Percentiles rank a stretch among this genome's conserved stretches.
Conservation (phyloP, 2,113 vertebrate genomes). For the Thermophis baileyi region DNA sequence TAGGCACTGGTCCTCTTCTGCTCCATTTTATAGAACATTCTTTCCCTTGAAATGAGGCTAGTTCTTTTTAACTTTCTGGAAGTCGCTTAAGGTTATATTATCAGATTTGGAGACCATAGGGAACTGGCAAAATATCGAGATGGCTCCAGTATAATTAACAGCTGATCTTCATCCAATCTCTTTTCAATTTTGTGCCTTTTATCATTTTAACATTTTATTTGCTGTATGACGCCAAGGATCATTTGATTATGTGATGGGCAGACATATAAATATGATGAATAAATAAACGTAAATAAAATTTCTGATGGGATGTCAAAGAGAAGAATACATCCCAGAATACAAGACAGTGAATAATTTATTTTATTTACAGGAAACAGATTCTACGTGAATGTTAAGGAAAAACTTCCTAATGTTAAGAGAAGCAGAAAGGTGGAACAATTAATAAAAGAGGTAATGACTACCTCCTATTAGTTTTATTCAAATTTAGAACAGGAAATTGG, state of each 20-base stretch:
- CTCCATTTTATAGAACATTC: not conserved
- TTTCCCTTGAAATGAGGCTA: not conserved
- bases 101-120: not conserved
- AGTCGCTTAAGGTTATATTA: not conserved
- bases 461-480: not conserved
- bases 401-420: not conserved
- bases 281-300: not conserved
- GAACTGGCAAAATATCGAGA: not conserved
- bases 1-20: not conserved
- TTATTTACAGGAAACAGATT: not conserved
- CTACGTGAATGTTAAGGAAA: not conserved
- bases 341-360: not conserved
- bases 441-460: not conserved
- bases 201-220: not conserved
- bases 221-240: not conserved
- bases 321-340: not conserved
- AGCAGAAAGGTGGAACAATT: not conserved
- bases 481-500: not conserved
- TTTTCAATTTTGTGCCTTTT: not conserved
- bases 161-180: not conserved
- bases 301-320: not conserved
- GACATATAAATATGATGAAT: not conserved
- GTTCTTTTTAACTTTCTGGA: not conserved
- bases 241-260: not conserved
- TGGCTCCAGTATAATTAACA: not conserved